These are phyloP conservation scores for Pomacea maculata DNA, from an alignment of 1,140 invertebrate genomes.

Conservation along the genomic window DNA sequence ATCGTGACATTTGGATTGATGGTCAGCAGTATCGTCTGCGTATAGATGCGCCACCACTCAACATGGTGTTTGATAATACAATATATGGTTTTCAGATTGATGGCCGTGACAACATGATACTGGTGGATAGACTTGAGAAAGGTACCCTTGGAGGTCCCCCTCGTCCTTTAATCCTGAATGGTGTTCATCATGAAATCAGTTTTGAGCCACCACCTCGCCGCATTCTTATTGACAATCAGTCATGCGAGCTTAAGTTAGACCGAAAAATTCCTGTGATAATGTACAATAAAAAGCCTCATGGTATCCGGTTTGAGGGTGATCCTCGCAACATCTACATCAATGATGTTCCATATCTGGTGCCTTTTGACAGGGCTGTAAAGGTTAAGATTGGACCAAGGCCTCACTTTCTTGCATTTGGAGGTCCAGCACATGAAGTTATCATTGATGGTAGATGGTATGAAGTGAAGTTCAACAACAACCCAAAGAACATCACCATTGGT, in stretches of 20 bases:
- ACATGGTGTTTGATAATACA: slow-evolving; percentile 47
- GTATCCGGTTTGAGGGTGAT: slow-evolving; percentile 89
- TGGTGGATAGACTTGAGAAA: slow-evolving; percentile 57
- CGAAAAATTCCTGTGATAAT: slow-evolving; percentile 85
- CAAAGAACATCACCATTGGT: slow-evolving; percentile 54
- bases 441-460: slow-evolving; percentile 73
- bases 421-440: slow-evolving; percentile 85
- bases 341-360: slow-evolving; percentile 75
- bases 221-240: slow-evolving; percentile 84
- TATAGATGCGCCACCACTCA: slow-evolving; percentile 60
- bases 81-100: slow-evolving; percentile 55
- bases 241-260: slow-evolving; percentile 86
- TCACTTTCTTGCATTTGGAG: slow-evolving; percentile 87
- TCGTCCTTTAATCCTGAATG: slow-evolving; percentile 51
- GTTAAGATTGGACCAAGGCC: slow-evolving; percentile 76
- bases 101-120: slow-evolving; percentile 57
- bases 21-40: slow-evolving; percentile 54
- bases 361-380: slow-evolving; percentile 83
- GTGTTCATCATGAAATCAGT: slow-evolving; percentile 49
- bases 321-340: slow-evolving; percentile 92
- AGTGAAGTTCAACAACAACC: slow-evolving; percentile 59
- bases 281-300: slow-evolving; percentile 68
- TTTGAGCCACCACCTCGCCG: slow-evolving; percentile 61
- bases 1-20: slow-evolving; percentile 59
- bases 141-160: slow-evolving; percentile 58